Evolutionary conservation across 37 sponge, comb jelly and placozoan genomes (phyloP), one percentile per base, ranked within the genome.

Genomic region (Amphimedon queenslandica): DNA sequence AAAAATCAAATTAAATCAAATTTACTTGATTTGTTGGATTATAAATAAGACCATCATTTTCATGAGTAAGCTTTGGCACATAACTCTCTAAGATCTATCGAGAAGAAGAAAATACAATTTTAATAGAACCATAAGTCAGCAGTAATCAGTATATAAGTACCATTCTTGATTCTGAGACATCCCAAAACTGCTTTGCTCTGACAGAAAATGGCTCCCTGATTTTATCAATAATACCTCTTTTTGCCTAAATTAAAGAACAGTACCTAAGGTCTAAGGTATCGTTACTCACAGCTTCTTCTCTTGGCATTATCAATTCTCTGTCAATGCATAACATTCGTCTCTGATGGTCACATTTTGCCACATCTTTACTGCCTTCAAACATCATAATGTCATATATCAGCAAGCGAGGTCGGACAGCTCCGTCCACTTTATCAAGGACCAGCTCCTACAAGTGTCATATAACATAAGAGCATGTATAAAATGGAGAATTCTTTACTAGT

Each of bases 371-470:
- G 5, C 78, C 88, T 80, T 84, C 93, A 74, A 86, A 86, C 77
- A 80, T 74, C 57, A 98, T 86, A 72, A 94, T 71, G 83, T 97
- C 95, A 60, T 97, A 94, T 36, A 97, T 90, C 32, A 97, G 94
- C 34, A 77, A 86, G 2, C 90, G 77, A 18, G 95, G 95, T 55
- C 80, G 72, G 32, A 69, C 37, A 27, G 10, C 74, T 0, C 80
- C 83, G 1, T 85, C 80, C 16, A 55, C 70, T 63, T 87, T 97
- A 36, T 96, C 93, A 23, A 90, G 31, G 37, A 96, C 97, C 82
- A 96, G 75, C 75, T 96, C 93, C 92, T 87, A 39, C 3, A 58
- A 6, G 53, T 1, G 42, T 10, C 35, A 31, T 2, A 66, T 30
- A 29, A 28, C n/a, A n/a, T n/a, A n/a, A n/a, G n/a, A n/a, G n/a